A percentile compares a stretch with the other conserved stretches of the same genome.
Conservation (phyloP, 2,797 vertebrate species). For the Xenops minutus region DNA sequence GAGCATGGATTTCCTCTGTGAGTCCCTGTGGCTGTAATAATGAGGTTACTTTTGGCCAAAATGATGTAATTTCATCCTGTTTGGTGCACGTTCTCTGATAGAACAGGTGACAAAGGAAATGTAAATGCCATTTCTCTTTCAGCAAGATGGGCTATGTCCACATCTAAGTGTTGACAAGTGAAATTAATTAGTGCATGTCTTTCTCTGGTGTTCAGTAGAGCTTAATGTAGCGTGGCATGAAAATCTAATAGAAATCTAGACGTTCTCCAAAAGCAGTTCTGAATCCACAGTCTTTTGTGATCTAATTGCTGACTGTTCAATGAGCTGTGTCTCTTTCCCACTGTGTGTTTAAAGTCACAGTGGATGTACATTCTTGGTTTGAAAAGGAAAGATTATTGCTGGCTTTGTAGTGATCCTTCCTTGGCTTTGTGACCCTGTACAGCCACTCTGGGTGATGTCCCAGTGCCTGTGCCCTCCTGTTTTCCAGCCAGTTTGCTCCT, state of each 20-base stretch:
- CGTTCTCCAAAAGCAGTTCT: not conserved
- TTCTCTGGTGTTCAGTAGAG: not conserved
- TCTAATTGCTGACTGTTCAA: not conserved
- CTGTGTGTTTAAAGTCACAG: not conserved
- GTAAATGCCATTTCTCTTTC: not conserved
- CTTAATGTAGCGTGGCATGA: not conserved
- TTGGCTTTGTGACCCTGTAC: not conserved
- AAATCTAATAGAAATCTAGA: not conserved
- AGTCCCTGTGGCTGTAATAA: not conserved
- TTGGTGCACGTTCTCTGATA: not conserved
- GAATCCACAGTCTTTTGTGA: not conserved
- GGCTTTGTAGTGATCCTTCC: not conserved
- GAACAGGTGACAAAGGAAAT: conserved; percentile 1
- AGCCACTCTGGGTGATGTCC: rapidly evolving
- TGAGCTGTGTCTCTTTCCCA: not conserved
- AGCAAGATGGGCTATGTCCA: not conserved
- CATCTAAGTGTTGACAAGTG: not conserved
- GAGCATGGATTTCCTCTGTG: not conserved
- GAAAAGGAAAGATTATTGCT: not conserved
- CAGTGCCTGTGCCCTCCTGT: not conserved
- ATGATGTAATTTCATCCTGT: not conserved
- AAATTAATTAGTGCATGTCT: not conserved
- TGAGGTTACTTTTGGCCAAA: not conserved
- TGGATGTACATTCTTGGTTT: not conserved
- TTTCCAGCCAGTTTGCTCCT: not conserved